A percentile compares a stretch with the other conserved stretches of the same genome.
Evolutionary conservation across 2,797 vertebrate genomes (phyloP).

Genomic region (Hybognathus amarus): DNA sequence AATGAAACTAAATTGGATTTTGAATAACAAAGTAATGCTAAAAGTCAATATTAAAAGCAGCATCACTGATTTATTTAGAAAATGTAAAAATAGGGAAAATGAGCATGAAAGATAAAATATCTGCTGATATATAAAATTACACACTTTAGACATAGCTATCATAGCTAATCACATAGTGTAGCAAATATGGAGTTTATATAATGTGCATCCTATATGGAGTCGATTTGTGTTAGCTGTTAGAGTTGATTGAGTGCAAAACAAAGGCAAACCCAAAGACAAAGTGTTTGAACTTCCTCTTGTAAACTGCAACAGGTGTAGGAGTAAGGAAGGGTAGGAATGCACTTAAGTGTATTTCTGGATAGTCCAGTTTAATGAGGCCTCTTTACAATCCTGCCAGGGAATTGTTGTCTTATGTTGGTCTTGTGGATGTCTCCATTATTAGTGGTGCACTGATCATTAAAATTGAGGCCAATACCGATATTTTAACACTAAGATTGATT

Average conservation of each 20-base stretch:
- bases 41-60: not conserved
- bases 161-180: not conserved
- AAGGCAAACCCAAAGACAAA: constrained; percentile 2
- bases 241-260: not conserved
- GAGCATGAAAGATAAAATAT: not conserved
- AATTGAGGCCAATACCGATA: not conserved
- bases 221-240: not conserved
- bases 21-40: not conserved
- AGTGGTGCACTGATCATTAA: constrained; percentile 5
- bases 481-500: not conserved
- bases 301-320: constrained; percentile 50
- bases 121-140: too few relatives aligned
- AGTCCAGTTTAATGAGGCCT: constrained; percentile 57
- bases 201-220: not conserved
- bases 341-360: constrained; percentile 38
- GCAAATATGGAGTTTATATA: not conserved
- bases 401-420: not conserved
- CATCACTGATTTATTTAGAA: not conserved
- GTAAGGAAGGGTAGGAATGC: constrained; percentile 32
- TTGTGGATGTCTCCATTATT: not conserved
- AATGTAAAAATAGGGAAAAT: not conserved
- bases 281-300: constrained; percentile 22
- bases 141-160: not conserved
- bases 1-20: constrained; percentile 17
- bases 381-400: constrained; percentile 26